These are phyloP conservation scores for Halcyon senegalensis DNA, from an alignment of 2,113 vertebrate genomes.

Conservation along the genomic window DNA sequence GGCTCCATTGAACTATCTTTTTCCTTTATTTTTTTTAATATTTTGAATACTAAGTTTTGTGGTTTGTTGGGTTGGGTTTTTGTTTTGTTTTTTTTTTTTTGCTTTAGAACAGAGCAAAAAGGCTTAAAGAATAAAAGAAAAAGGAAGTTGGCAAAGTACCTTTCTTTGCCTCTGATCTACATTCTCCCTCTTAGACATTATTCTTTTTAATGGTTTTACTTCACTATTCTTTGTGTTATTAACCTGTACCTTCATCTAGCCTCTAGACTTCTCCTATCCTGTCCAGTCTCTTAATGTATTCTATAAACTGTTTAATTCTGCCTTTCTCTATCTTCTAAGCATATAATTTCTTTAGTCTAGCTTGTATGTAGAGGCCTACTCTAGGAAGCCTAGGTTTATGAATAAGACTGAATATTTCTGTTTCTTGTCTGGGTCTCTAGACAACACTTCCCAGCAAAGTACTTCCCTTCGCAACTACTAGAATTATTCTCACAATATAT, in stretches of 20 bases:
- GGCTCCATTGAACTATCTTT: neutral
- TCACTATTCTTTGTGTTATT: neutral
- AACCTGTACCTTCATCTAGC: neutral
- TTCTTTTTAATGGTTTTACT: neutral
- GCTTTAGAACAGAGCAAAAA: neutral
- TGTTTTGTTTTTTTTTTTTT: neutral
- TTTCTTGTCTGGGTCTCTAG: neutral
- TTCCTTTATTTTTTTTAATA: neutral
- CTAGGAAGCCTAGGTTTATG: neutral
- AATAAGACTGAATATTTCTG: neutral
- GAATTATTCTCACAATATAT: neutral
- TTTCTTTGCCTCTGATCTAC: neutral
- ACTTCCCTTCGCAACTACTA: neutral
- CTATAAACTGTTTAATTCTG: neutral
- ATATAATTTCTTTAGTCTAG: neutral
- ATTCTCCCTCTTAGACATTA: neutral
- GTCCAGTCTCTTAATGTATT: neutral
- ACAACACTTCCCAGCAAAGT: neutral
- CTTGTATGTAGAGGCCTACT: neutral
- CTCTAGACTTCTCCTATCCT: neutral
- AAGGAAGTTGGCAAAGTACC: neutral
- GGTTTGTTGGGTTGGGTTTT: too few relatives aligned
- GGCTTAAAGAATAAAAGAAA: neutral
- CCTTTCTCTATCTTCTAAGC: neutral
- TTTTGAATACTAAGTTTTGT: neutral